phyloP scores from a whole-genome alignment of 2,113 vertebrate genomes.

The Forbesichthys papilliferus region DNA sequence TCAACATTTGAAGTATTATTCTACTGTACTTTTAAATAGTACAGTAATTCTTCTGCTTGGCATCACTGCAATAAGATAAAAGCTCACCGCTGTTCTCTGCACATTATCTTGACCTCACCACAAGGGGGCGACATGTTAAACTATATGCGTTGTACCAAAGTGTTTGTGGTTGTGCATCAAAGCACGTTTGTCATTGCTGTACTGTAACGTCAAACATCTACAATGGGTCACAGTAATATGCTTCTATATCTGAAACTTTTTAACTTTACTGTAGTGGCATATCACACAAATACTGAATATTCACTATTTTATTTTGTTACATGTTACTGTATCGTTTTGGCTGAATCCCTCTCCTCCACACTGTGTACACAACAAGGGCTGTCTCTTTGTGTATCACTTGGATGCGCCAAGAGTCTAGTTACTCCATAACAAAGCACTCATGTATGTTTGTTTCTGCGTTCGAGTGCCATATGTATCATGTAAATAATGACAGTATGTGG shows the following conservation, averaged over 20 bases:
- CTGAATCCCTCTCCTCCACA: not conserved
- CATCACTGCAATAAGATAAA: too few relatives aligned
- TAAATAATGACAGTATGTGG: not conserved
- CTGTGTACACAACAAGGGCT: too few relatives aligned
- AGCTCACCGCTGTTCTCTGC: too few relatives aligned
- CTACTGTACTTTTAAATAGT: not conserved
- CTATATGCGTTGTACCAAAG: not conserved
- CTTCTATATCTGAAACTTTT: too few relatives aligned
- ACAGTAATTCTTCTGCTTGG: not conserved
- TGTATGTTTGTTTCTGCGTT: not conserved
- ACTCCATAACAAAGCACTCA: not conserved
- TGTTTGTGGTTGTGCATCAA: constrained; percentile 13
- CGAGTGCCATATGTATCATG: not conserved
- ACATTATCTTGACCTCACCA: constrained; percentile 24
- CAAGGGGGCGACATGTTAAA: constrained; percentile 42
- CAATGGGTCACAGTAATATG: too few relatives aligned
- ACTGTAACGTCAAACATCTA: not conserved
- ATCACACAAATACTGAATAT: too few relatives aligned
- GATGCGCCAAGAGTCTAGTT: too few relatives aligned
- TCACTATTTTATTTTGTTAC: too few relatives aligned
- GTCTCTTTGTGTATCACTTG: constrained; percentile 13
- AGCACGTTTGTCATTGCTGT: constrained; percentile 5
- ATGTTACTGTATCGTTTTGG: not conserved
- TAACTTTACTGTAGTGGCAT: not conserved
- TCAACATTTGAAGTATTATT: too few relatives aligned